A percentile compares a stretch with the other conserved stretches of the same genome.
phyloP scores from a whole-genome alignment of 2,797 vertebrate species.

The Falco novaeseelandiae region DNA sequence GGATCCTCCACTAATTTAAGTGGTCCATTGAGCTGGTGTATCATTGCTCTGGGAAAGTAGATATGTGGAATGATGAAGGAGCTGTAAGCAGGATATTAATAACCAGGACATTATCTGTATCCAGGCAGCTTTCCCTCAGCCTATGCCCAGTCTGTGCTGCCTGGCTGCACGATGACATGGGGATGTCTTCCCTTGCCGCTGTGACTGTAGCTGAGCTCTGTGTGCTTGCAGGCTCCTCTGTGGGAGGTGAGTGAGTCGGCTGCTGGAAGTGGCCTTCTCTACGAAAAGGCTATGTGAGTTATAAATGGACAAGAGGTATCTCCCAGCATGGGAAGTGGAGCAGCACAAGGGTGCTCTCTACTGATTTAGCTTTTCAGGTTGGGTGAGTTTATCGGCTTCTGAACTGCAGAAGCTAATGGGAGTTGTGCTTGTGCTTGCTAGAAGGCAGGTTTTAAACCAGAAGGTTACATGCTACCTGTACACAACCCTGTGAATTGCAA shows the following conservation, averaged over 20 bases:
- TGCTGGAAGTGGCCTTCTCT: not conserved
- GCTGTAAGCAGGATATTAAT: accelerated
- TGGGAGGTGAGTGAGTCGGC: not conserved
- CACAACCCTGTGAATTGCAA: not conserved
- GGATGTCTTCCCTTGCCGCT: not conserved
- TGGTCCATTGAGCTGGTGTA: not conserved
- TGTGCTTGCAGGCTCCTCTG: not conserved
- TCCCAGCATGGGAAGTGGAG: not conserved
- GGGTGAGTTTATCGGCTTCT: not conserved
- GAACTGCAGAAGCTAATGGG: not conserved
- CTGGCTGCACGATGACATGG: not conserved
- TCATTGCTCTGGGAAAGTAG: accelerated
- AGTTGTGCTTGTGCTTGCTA: not conserved
- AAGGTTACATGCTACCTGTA: not conserved
- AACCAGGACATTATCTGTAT: not conserved
- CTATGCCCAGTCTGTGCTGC: not conserved
- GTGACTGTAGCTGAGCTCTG: not conserved
- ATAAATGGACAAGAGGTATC: not conserved
- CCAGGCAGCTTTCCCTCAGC: not conserved
- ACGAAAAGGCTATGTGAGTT: accelerated
- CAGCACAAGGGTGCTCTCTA: not conserved
- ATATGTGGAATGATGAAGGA: not conserved
- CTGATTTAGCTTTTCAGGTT: not conserved
- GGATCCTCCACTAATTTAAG: not conserved
- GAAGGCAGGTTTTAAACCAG: not conserved